Conservation (phyloP, 2,888 invertebrate species). For the Calliphora vomitoria region DNA sequence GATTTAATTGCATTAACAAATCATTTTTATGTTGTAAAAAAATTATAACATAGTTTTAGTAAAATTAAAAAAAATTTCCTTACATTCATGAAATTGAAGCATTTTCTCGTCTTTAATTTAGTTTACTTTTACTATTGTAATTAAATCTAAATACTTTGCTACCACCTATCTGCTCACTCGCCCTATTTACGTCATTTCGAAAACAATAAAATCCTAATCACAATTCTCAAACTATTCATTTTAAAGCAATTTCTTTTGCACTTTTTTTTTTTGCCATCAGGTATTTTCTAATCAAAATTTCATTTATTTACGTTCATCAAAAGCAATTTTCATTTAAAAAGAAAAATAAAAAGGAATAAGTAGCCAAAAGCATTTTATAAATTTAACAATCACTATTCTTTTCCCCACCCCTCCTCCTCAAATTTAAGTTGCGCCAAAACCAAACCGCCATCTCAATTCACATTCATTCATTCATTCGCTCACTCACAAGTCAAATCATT, state of each 20-base stretch:
- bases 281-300: slow-evolving; percentile 69
- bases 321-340: slow-evolving; percentile 45
- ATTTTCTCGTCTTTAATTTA: no score
- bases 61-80: no score
- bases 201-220: slow-evolving; percentile 48
- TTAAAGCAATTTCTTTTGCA: slow-evolving; percentile 40
- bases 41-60: no score
- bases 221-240: slow-evolving; percentile 18
- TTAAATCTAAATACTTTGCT: no score
- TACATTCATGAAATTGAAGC: no score
- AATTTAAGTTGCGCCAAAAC: background rate
- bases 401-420: no score
- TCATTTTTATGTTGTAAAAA: no score
- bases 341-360: slow-evolving; percentile 8
- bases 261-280: slow-evolving; percentile 14
- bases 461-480: slow-evolving; percentile 16
- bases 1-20: no score
- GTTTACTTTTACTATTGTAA: no score
- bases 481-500: slow-evolving; percentile 63
- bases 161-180: no score
- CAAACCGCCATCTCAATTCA: slow-evolving; percentile 6
- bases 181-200: background rate
- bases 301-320: slow-evolving; percentile 60
- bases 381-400: slow-evolving; percentile 36
- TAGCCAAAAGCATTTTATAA: slow-evolving; percentile 63